These are phyloP conservation scores for Papilio demoleus DNA, from an alignment of 2,888 invertebrate genomes.

Conservation along the genomic window DNA sequence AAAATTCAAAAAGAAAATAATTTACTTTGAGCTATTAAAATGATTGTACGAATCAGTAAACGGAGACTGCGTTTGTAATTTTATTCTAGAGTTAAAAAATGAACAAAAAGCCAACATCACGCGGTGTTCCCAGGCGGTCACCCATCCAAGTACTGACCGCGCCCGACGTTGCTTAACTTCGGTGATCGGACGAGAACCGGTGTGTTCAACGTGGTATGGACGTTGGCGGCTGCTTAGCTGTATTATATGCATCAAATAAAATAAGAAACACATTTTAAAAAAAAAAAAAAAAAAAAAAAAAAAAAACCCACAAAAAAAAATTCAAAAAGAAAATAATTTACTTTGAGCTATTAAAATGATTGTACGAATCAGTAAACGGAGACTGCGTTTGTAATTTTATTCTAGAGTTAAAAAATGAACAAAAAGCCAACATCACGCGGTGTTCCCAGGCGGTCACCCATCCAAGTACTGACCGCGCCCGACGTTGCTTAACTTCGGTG, in stretches of 20 bases:
- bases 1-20: too few species aligned
- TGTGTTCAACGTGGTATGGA: constrained; percentile 74
- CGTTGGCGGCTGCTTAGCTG: constrained; percentile 54
- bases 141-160: constrained; percentile 46
- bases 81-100: neutral
- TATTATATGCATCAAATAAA: too few species aligned
- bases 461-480: constrained; percentile 41
- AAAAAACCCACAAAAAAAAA: too few species aligned
- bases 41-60: too few species aligned
- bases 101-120: constrained; percentile 50
- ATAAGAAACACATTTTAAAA: too few species aligned
- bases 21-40: too few species aligned
- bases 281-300: too few species aligned
- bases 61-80: too few species aligned
- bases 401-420: neutral
- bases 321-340: too few species aligned
- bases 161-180: constrained; percentile 48
- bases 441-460: constrained; percentile 57
- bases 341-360: too few species aligned
- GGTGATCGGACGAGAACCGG: constrained; percentile 79
- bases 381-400: too few species aligned
- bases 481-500: constrained; percentile 57
- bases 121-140: constrained; percentile 56
- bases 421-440: constrained; percentile 53
- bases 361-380: too few species aligned